These are phyloP conservation scores for Tauraco hartlaubi DNA, from an alignment of 2,797 vertebrate genomes.

Conservation along the genomic window DNA sequence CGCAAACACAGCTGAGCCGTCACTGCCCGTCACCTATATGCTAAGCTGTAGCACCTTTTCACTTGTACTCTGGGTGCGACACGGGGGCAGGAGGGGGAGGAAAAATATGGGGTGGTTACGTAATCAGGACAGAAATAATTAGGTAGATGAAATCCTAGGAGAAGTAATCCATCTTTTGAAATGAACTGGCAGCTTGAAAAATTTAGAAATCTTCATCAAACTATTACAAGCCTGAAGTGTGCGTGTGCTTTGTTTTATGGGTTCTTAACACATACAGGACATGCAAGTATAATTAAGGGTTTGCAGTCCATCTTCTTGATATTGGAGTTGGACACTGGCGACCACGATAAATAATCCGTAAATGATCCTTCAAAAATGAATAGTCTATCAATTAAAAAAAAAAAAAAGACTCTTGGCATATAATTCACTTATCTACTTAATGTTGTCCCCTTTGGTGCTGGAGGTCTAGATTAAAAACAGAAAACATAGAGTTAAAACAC, in stretches of 20 bases:
- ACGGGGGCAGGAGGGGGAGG: background rate
- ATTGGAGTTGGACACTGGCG: slow-evolving; percentile 48
- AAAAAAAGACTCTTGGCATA: slow-evolving; percentile 20
- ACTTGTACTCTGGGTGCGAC: background rate
- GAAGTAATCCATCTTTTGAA: slow-evolving; percentile 77
- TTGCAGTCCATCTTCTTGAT: slow-evolving; percentile 75
- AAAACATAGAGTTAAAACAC: background rate
- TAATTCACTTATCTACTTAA: background rate
- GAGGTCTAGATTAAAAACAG: background rate
- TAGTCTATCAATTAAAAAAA: slow-evolving; percentile 50
- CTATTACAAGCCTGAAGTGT: slow-evolving; percentile 55
- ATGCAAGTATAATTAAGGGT: slow-evolving; percentile 70
- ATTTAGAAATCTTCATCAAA: slow-evolving; percentile 81
- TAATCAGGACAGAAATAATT: slow-evolving; percentile 81
- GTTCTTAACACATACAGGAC: slow-evolving; percentile 65
- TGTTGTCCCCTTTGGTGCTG: background rate
- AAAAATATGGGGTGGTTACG: slow-evolving; percentile 73
- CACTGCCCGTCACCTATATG: background rate
- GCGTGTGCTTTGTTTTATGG: slow-evolving; percentile 71
- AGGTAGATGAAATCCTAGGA: slow-evolving; percentile 75
- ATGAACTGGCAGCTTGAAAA: slow-evolving; percentile 79
- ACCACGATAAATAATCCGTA: slow-evolving; percentile 68
- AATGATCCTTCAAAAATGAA: slow-evolving; percentile 63
- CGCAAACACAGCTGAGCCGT: fast-evolving
- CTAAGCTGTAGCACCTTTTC: background rate